phyloP scores from a whole-genome alignment of 2,888 invertebrate genomes.

The Athalia cordata region DNA sequence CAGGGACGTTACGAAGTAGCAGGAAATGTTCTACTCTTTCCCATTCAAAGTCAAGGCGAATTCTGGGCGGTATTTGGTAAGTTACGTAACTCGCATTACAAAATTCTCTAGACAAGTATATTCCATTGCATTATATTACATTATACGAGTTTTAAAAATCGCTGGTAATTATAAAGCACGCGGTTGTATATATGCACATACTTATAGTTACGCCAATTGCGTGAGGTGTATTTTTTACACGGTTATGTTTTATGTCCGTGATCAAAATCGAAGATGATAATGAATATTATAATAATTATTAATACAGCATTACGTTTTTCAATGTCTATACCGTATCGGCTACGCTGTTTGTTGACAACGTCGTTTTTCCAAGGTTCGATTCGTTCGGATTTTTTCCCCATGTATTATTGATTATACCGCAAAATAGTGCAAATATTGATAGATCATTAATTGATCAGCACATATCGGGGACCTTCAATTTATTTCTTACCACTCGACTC shows the following conservation, averaged over 20 bases:
- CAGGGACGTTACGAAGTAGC: conserved; percentile 85
- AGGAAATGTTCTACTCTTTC: conserved; percentile 86
- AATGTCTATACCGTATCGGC: no score
- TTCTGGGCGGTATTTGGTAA: conserved; percentile 89
- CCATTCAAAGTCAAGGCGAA: conserved; percentile 86
- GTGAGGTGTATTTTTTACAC: not conserved
- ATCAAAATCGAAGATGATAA: no score
- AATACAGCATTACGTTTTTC: no score
- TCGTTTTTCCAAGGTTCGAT: no score
- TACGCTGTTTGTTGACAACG: no score
- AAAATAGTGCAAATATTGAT: no score
- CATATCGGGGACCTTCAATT: no score
- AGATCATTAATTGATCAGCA: no score
- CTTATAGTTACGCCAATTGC: not conserved
- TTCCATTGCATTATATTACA: not conserved
- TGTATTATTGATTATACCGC: no score
- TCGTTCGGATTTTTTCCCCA: no score
- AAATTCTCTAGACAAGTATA: not conserved
- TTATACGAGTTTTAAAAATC: not conserved
- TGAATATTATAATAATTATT: no score
- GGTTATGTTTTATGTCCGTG: not conserved
- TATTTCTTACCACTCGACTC: no score
- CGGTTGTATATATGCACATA: not conserved
- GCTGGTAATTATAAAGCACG: not conserved
- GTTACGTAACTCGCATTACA: conserved; percentile 58